Conservation (phyloP, 2,888 invertebrate species). For the Eilema depressum region DNA sequence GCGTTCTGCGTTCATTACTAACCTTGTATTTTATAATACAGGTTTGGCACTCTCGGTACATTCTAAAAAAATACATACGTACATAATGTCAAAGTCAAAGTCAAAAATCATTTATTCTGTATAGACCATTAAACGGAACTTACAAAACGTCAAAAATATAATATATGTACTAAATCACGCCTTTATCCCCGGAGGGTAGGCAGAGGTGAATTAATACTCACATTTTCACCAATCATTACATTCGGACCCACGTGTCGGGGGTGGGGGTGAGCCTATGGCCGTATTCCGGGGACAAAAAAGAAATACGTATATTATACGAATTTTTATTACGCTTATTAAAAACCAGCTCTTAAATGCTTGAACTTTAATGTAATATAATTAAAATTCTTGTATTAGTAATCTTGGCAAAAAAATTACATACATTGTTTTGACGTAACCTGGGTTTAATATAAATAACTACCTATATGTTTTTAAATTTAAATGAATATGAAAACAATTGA, state of each 20-base stretch:
- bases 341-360: background rate
- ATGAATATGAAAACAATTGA: background rate
- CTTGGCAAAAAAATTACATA: background rate
- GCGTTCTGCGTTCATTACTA: background rate
- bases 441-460: background rate
- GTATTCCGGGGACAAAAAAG: no score
- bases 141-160: no score
- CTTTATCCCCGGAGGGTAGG: no score
- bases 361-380: conserved; percentile 4
- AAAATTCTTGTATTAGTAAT: background rate
- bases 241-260: no score
- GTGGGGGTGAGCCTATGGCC: no score
- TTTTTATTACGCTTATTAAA: background rate
- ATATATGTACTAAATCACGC: no score
- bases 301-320: no score
- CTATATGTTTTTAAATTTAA: background rate
- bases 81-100: no score
- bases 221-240: no score
- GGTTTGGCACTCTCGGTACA: background rate
- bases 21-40: background rate
- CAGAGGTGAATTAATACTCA: no score
- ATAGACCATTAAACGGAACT: no score
- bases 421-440: background rate
- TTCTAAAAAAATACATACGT: background rate
- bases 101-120: no score